These are phyloP conservation scores for Semaprochilodus insignis DNA, from an alignment of 2,797 vertebrate species.

Conservation along the genomic window DNA sequence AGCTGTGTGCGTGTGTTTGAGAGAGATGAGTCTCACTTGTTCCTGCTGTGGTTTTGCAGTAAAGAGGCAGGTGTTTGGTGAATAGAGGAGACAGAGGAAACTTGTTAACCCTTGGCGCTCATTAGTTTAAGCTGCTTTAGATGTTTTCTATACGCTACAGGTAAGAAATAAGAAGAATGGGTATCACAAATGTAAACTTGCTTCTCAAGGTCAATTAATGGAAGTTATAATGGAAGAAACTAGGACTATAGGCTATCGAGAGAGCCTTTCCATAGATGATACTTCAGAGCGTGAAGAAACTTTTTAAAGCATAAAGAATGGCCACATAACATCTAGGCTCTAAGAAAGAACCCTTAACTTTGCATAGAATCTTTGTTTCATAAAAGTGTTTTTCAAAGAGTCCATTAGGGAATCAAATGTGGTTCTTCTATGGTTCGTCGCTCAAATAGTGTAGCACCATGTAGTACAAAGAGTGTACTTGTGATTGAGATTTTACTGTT, in stretches of 20 bases:
- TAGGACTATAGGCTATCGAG: too few relatives aligned
- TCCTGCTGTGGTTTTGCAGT: slow-evolving; percentile 55
- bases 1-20: slow-evolving; percentile 49
- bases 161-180: background rate
- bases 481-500: background rate
- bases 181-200: background rate
- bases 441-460: too few relatives aligned
- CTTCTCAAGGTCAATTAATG: background rate
- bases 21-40: slow-evolving; percentile 45
- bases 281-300: too few relatives aligned
- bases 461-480: too few relatives aligned
- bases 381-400: too few relatives aligned
- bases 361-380: too few relatives aligned
- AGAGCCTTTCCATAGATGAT: too few relatives aligned
- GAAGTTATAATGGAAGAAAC: background rate
- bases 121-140: background rate
- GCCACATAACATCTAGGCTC: too few relatives aligned
- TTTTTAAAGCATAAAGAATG: too few relatives aligned
- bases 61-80: slow-evolving; percentile 52
- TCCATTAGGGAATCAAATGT: too few relatives aligned
- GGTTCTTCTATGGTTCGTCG: too few relatives aligned
- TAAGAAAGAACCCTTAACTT: too few relatives aligned
- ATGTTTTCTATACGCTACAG: background rate
- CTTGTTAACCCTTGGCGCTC: slow-evolving; percentile 26
- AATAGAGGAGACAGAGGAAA: slow-evolving; percentile 44